phyloP scores from a whole-genome alignment of 2,888 invertebrate genomes.

The Stegophylla sp. region DNA sequence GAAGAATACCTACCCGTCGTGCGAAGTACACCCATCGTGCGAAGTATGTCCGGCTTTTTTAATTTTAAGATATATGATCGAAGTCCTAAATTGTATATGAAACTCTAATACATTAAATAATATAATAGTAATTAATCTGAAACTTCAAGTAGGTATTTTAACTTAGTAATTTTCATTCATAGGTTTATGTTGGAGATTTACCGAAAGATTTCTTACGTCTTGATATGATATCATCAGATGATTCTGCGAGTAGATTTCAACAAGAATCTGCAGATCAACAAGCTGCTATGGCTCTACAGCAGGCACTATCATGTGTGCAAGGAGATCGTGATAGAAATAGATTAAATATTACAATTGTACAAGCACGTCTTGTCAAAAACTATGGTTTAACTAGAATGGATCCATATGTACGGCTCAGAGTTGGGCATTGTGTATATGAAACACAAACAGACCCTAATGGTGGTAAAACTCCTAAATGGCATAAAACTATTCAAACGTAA shows the following conservation, averaged over 20 bases:
- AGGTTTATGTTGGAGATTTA: conserved; percentile 81
- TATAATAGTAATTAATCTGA: too few species aligned
- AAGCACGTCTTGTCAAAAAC: conserved; percentile 90
- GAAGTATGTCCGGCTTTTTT: too few species aligned
- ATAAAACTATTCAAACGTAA: conserved; percentile 87
- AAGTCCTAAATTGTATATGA: too few species aligned
- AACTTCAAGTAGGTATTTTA: too few species aligned
- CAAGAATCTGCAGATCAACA: conserved; percentile 81
- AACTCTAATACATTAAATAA: too few species aligned
- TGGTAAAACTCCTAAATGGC: conserved; percentile 94
- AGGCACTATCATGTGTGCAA: conserved; percentile 66
- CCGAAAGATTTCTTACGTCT: conserved; percentile 78
- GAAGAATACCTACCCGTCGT: too few species aligned
- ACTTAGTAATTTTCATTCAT: conserved; percentile 57
- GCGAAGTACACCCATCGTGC: too few species aligned
- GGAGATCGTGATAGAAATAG: conserved; percentile 71
- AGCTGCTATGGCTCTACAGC: conserved; percentile 76
- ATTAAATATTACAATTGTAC: conserved; percentile 81
- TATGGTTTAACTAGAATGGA: conserved; percentile 97
- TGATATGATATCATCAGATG: conserved; percentile 67
- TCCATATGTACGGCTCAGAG: conserved; percentile 89
- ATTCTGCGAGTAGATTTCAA: conserved; percentile 64
- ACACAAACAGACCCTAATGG: conserved; percentile 94
- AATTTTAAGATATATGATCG: too few species aligned
- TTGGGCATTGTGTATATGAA: conserved; percentile 94